Conservation (phyloP, 2,113 vertebrate genomes). For the Macaca fascicularis region T2T-MFA8v1.1 NC_088379.1:74215001-74215500, state of each 20-base stretch:
- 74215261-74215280: background rate
- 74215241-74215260: background rate
- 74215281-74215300: background rate
- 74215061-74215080: background rate
- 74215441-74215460: background rate
- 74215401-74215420: background rate
- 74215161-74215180: background rate
- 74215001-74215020: background rate
- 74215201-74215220: background rate
- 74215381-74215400: background rate
- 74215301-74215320: background rate
- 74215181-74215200: background rate
- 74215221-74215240: background rate
- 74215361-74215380: background rate
- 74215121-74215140: fast-evolving
- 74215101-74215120: background rate
- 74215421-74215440: background rate
- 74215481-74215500: background rate
- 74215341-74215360: background rate
- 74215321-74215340: background rate
- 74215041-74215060: background rate
- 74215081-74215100: background rate
- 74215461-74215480: background rate
- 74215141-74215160: background rate
- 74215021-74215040: background rate